Evolutionary conservation across 2,797 vertebrate genomes (phyloP), one percentile per base, ranked within the genome.

Genomic region (Fratercula arctica): DNA sequence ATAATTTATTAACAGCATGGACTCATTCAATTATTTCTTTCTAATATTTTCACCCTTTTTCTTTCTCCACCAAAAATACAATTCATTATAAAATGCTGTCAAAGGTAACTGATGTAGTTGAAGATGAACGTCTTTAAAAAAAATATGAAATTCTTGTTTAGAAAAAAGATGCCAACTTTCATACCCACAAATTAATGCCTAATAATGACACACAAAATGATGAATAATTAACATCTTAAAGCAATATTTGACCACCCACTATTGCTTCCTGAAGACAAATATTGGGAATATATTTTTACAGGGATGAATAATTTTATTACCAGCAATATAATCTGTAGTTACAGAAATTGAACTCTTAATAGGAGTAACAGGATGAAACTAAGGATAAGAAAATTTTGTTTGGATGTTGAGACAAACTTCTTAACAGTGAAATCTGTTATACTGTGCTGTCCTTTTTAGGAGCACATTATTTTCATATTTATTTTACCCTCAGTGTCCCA

Each of bases 11-110:
- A 90, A 81, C 20, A 64, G 28, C 26, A 23, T 43, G n/a, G 67
- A 68, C 50, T 79, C 75, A 63, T 86, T 91, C 20, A 84, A 64
- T 85, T 83, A 83, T 92, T 91, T 86, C 35, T 75, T 78, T 83
- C 33, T 43, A 29, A 56, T 75, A 60, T 72, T 80, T 91, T 78
- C 28, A 59, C 1, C 7, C 8, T 74, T 68, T 95, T 76, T 37
- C 37, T 83, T 96, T 87, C 50, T 81, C 48, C 8, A 35, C 3
- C 45, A 51, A 79, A 82, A 78, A 29, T 21, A 18, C 4, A 80
- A 61, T 80, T 83, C 5, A 63, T 85, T 85, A 67, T n/a, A 85
- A 76, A 84, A 64, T 83, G 21, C 16, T 76, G 23, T 24, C 46
- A 79, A 84, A 63, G 10, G 3, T 80, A 50, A 59, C 14, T 31